These are phyloP conservation scores for Nematostella vectensis DNA, from an alignment of 92 coral and sea anemone genomes.

Conservation along the genomic window DNA sequence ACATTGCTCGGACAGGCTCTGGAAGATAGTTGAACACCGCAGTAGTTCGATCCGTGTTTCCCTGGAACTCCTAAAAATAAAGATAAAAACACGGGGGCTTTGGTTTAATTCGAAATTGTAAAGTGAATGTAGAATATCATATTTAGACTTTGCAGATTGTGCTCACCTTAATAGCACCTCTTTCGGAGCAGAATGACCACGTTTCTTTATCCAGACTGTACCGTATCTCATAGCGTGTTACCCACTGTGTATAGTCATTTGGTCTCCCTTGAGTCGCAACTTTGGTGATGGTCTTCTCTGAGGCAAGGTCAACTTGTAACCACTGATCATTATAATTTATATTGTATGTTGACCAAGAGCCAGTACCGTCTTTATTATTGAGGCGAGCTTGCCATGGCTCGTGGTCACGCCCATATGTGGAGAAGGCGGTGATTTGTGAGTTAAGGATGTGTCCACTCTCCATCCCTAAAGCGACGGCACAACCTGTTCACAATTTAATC, in stretches of 20 bases:
- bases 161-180: too few species aligned
- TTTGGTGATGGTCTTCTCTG: neutral
- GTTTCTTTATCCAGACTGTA: neutral
- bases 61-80: too few species aligned
- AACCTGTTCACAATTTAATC: too few species aligned
- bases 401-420: neutral
- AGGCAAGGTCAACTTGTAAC: neutral
- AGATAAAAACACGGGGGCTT: too few species aligned
- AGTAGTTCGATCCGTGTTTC: too few species aligned
- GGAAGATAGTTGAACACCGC: too few species aligned
- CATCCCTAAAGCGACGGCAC: neutral
- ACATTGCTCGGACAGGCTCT: too few species aligned
- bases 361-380: neutral
- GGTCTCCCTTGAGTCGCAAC: neutral
- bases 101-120: too few species aligned
- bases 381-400: neutral
- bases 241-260: neutral
- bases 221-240: neutral
- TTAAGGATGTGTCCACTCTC: neutral
- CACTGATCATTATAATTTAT: neutral
- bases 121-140: too few species aligned
- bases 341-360: neutral
- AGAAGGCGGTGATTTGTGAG: neutral
- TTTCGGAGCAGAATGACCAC: neutral
- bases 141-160: too few species aligned